phyloP scores from a whole-genome alignment of 2,113 vertebrate species.

The Gymnorhina tibicen region DNA sequence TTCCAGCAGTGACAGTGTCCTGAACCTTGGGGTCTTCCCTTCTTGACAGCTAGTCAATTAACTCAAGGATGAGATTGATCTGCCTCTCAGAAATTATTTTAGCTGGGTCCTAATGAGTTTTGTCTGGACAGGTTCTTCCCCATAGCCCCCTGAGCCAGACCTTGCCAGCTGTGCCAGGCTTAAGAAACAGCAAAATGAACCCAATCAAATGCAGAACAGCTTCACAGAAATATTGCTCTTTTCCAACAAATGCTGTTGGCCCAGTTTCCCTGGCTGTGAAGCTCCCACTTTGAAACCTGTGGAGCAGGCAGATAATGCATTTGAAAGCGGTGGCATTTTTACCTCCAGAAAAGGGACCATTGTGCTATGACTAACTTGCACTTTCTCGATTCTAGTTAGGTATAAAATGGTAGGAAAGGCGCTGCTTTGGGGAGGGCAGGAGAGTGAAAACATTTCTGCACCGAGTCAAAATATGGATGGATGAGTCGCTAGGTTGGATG shows the following conservation, averaged over 20 bases:
- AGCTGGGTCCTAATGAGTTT: not conserved
- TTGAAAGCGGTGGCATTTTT: conserved; percentile 42
- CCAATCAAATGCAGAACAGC: not conserved
- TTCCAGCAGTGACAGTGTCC: not conserved
- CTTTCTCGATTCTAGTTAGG: not conserved
- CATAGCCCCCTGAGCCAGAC: not conserved
- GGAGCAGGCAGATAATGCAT: conserved; percentile 17
- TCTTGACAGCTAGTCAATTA: not conserved
- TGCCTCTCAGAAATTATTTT: not conserved
- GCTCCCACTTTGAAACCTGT: conserved; percentile 55
- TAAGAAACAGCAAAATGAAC: conserved; percentile 18
- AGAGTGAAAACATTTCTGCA: not conserved
- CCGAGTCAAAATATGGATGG: not conserved
- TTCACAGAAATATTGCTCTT: not conserved
- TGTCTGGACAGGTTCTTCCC: not conserved
- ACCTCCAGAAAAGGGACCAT: not conserved
- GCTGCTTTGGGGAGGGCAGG: fast-evolving
- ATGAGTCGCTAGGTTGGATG: not conserved
- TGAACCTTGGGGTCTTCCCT: not conserved
- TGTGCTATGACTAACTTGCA: conserved; percentile 22
- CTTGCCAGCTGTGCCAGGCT: conserved; percentile 32
- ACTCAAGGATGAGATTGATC: not conserved
- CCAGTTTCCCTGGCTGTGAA: conserved; percentile 47
- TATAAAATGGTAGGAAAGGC: not conserved
- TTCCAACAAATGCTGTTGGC: conserved; percentile 1